Base-by-base conservation (phyloP, 1,140 invertebrate genomes). In the Luehdorfia chinensis region DNA sequence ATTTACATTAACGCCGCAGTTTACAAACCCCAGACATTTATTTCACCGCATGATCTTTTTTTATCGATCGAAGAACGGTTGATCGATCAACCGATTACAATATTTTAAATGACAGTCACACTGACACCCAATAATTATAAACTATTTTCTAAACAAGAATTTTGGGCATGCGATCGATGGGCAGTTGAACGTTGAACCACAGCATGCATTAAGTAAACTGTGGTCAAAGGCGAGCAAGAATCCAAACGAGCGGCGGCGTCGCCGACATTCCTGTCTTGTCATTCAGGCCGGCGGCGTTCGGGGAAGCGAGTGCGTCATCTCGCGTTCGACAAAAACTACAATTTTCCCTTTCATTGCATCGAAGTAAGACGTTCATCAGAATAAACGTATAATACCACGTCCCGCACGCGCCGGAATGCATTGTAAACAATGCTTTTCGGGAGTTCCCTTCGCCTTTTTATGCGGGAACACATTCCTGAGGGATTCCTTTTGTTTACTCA, bases 341-440 rank as follows among this genome's bases (percentile, higher is more conserved):
- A 78, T 84, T 76, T 81, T 84, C 80, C 73, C 77, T 84, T 80
- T 84, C 80, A 71, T 64, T 74, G 74, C 74, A 75, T 77, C 61
- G 54, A 43, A 56, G 59, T 61, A 67, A 65, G 56, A 62, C 62
- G 54, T 51, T 59, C 56, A 68, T 75, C 66, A 70, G 65, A 73
- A 78, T 75, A 78, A 77, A 67, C 72, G 65, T 68, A 77, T 69
- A 74, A 59, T 66, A 55, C 65, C 57, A 59, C 60, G 63, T 59
- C 66, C 60, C 68, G 69, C 67, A 72, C 72, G 66, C 64, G 63
- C 47, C 54, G 58, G n/a, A n/a, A 59, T 55, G 65, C 59, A 67
- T 49, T 70, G 81, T 85, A 85, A 85, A 85, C 79, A 85, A 81
- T 75, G 62, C 66, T 60, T 81, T 81, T 85, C 66, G 81, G 81